Percentiles rank a stretch among this genome's conserved stretches.
Conservation (phyloP, 2,888 invertebrate species). For the Ephialtes manifestator region DNA sequence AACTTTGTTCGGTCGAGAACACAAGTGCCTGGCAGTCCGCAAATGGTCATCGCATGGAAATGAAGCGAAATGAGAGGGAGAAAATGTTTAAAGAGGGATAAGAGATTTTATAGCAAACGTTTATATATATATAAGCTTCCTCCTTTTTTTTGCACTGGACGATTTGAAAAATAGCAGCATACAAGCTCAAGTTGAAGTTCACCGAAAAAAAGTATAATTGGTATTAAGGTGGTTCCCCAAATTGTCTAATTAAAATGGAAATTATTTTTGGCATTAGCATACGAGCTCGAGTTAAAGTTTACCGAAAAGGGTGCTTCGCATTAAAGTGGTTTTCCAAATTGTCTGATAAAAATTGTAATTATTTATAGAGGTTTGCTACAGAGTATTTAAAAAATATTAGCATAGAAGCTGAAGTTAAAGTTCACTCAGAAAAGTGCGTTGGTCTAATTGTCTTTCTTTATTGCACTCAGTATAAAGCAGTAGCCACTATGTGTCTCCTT, state of each 20-base stretch:
- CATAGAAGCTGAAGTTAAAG: neutral
- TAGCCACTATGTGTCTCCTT: neutral
- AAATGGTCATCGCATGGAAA: conserved; percentile 61
- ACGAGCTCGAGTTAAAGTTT: too few relatives aligned
- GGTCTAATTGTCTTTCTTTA: conserved; percentile 49
- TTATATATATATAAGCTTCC: neutral
- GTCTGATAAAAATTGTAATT: neutral
- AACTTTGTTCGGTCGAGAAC: conserved; percentile 59
- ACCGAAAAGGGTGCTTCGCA: too few relatives aligned
- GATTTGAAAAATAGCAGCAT: too few relatives aligned
- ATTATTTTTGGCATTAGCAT: too few relatives aligned
- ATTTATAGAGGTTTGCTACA: neutral
- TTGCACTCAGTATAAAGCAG: conserved; percentile 22
- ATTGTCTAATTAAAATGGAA: too few relatives aligned
- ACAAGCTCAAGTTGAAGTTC: neutral
- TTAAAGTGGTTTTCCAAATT: too few relatives aligned
- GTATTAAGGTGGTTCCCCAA: too few relatives aligned
- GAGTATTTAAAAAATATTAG: conserved; percentile 11
- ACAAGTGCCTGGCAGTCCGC: conserved; percentile 57
- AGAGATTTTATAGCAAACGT: conserved; percentile 41
- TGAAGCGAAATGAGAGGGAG: conserved; percentile 40
- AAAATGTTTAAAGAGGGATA: conserved; percentile 2
- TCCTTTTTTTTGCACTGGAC: too few relatives aligned
- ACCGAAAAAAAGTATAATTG: too few relatives aligned
- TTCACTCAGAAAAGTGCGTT: too few relatives aligned